These are phyloP conservation scores for Fistularia commersonii DNA, from an alignment of 2,797 vertebrate genomes.

Conservation along the genomic window DNA sequence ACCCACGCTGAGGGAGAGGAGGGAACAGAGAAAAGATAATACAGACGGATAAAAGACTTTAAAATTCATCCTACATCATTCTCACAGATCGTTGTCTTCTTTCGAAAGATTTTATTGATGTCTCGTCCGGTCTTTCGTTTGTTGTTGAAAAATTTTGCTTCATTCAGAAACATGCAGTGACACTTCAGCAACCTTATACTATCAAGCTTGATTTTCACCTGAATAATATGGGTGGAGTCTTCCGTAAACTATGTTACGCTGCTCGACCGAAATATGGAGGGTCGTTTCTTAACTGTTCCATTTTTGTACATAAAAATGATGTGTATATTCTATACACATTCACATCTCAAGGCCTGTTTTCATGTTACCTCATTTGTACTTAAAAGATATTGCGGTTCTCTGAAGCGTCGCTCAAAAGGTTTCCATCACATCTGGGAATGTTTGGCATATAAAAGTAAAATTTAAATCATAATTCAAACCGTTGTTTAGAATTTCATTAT, in stretches of 20 bases:
- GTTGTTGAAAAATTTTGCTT: too few species aligned
- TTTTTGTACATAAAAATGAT: constrained; percentile 23
- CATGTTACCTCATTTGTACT: constrained; percentile 21
- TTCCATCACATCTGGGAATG: constrained; percentile 5
- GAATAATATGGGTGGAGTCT: too few species aligned
- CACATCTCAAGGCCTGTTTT: constrained; percentile 5
- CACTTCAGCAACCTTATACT: too few species aligned
- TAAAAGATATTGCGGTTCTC: constrained; percentile 31
- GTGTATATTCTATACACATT: constrained; percentile 8
- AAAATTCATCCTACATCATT: background rate
- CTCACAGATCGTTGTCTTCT: too few species aligned
- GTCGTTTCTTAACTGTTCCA: constrained; percentile 7
- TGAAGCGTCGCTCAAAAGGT: constrained; percentile 15
- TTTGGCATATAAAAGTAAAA: constrained; percentile 34
- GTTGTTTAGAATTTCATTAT: constrained; percentile 6
- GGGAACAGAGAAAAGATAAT: constrained; percentile 61
- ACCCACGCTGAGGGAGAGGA: constrained; percentile 56
- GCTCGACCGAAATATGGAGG: too few species aligned
- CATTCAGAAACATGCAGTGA: too few species aligned
- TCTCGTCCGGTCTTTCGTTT: too few species aligned
- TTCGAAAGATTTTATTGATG: too few species aligned
- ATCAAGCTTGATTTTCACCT: too few species aligned
- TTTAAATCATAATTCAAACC: too few species aligned
- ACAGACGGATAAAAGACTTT: constrained; percentile 16
- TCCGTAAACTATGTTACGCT: too few species aligned